Evolutionary conservation across 2,888 invertebrate genomes (phyloP), one percentile per base, ranked within the genome.

Genomic region (Amaurobius ferox): DNA sequence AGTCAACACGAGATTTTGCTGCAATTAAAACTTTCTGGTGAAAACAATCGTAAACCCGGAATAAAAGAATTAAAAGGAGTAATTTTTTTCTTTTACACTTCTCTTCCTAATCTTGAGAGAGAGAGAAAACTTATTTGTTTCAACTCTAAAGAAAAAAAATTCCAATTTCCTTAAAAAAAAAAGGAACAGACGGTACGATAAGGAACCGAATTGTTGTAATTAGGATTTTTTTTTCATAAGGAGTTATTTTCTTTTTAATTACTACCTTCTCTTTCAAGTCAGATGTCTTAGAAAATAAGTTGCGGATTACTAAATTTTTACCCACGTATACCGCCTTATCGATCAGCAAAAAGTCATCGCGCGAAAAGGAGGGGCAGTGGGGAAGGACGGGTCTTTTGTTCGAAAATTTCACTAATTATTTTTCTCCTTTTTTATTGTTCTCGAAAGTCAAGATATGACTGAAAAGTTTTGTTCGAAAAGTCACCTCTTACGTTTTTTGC

Each of bases 401-500:
- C 80, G 62, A 77, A 66, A 83, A 83, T 83, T 83, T 83, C 83
- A 77, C 83, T 83, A 83, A 83, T 83, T 83, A 83, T 83, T 83
- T 80, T 77, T 77, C 68, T 76, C 48, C 70, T 32, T 77, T 77
- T 81, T 66, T 77, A 73, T 77, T 83, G 83, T 83, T 64, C 77
- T 83, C 35, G 11, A 2, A 30, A 72, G 66, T 48, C 71, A 77
- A 83, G 83, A 83, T 83, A 83, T 71, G 77, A 83, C 83, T 71
- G n/a, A 9, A 67, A 55, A 48, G 72, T 77, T 83, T 83, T 83
- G 83, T 83, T 67, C 48, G 6, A 66, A 68, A 70, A 77, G 44
- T 29, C 39, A 70, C 77, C 62, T 72, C 74, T 66, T 70, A 28
- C 29, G 1, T 68, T 68, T 30, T 66, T 28, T 62, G 1, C 44